Base-by-base conservation (phyloP, 2,888 invertebrate genomes). In the Antheraea yamamai region DNA sequence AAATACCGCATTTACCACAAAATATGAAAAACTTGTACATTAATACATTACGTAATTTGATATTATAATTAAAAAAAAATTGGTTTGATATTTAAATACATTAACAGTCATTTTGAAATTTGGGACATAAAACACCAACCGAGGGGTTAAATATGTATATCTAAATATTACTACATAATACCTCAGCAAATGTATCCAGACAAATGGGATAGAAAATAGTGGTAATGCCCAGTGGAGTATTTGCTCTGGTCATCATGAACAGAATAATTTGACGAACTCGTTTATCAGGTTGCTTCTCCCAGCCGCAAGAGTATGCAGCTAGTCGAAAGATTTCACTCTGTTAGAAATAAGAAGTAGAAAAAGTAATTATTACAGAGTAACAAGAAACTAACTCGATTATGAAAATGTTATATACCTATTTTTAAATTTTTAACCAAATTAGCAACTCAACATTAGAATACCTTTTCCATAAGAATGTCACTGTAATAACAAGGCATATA, bases 401-500 rank as follows among this genome's bases (percentile, higher is more conserved):
- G 35, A 4, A 35, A 4, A 39, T 39, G 6, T 39, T 39, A 39
- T 7, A 39, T 39, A 39, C 7, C 35, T 39, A 4, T 39, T 39
- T 39, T 39, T 39, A 35, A 35, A 35, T 35, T 4, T 35, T 35
- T 4, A 35, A 51, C 14, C 26, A 26, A 23, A 68, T 47, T 58
- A 20, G 3, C 6, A 58, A 74, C 16, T 20, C 23, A 55, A 68
- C 12, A 76, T 51, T 70, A 35, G 61, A 73, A 74, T 83, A 93
- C 93, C 86, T 85, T 88, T 79, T 92, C 91, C 85, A 91, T 88
- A 7, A 94, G 83, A n/a, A 88, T 79, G 76, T 92, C 88, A 74
- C 93, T 89, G 76, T 89, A 93, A 78, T 89, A 92, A 77, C 92
- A 92, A 0, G 93, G 93, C 73, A 91, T 83, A 74, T 85, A 89